Evolutionary conservation across 2,888 invertebrate species (phyloP).

Genomic region (Gonocerus acuteangulatus): DNA sequence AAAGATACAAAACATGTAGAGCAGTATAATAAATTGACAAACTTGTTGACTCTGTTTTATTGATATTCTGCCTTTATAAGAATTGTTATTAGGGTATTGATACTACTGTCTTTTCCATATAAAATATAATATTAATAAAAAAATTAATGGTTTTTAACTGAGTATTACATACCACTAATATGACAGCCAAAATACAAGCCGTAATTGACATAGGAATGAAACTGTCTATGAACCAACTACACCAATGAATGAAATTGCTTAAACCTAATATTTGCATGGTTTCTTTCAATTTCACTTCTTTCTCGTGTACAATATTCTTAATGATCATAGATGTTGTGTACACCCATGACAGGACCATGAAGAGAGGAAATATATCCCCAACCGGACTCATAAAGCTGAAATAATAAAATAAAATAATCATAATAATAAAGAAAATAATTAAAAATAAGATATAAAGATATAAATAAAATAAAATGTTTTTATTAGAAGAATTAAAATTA

Average conservation of each 20-base stretch:
- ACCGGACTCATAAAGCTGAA: slow-evolving; percentile 46
- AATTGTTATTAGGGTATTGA: no score
- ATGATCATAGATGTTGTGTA: slow-evolving; percentile 50
- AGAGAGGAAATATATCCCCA: slow-evolving; percentile 48
- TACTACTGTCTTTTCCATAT: no score
- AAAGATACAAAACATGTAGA: no score
- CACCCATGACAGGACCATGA: slow-evolving; percentile 51
- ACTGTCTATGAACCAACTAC: slow-evolving; percentile 53
- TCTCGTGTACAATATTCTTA: slow-evolving; percentile 50
- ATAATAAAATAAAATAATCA: background rate
- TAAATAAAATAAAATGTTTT: no score
- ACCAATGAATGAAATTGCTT: slow-evolving; percentile 50
- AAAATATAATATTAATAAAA: no score
- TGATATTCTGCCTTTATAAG: no score
- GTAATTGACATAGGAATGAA: slow-evolving; percentile 50
- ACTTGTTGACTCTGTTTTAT: no score
- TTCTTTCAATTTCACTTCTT: slow-evolving; percentile 49
- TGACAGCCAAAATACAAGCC: slow-evolving; percentile 52
- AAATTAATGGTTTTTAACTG: no score
- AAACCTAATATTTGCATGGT: slow-evolving; percentile 49
- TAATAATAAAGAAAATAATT: no score
- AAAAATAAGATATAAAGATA: no score
- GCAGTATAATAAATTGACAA: no score
- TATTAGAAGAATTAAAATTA: no score
- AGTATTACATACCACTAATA: slow-evolving; percentile 34